These are phyloP conservation scores for Drosophila bunnanda DNA, from an alignment of 2,888 invertebrate species.

Conservation along the genomic window DNA sequence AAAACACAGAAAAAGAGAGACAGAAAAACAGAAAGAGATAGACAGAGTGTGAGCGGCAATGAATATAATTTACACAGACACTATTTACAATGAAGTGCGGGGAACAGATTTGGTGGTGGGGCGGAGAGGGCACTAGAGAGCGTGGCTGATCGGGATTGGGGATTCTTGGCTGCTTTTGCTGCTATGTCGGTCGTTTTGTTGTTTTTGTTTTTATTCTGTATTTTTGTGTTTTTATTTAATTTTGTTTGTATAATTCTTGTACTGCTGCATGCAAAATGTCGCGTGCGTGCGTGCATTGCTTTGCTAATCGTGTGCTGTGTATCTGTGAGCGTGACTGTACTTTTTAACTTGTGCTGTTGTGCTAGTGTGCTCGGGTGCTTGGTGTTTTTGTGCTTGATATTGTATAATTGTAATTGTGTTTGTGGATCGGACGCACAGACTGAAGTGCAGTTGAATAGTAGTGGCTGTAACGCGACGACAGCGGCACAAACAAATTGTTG, in stretches of 20 bases:
- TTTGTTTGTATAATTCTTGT: conserved; percentile 24
- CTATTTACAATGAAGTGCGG: conserved; percentile 73
- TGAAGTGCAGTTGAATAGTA: conserved; percentile 34
- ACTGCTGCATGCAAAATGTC: conserved; percentile 63
- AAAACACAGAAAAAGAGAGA: conserved; percentile 32
- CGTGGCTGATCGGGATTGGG: conserved; percentile 15
- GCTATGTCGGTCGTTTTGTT: conserved; percentile 36
- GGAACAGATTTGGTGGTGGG: conserved; percentile 20
- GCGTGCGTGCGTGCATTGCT: conserved; percentile 34
- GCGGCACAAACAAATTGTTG: conserved; percentile 68
- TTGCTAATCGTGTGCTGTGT: conserved; percentile 20
- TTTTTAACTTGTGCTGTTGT: conserved; percentile 31
- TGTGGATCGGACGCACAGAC: conserved; percentile 43
- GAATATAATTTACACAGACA: conserved; percentile 54
- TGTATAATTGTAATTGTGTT: conserved; percentile 31
- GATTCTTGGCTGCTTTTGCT: conserved; percentile 26
- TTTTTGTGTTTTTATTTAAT: conserved; percentile 20
- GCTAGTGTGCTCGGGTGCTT: conserved; percentile 30
- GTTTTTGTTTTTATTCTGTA: conserved; percentile 14
- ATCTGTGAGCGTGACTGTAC: conserved; percentile 26
- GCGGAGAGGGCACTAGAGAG: conserved; percentile 14
- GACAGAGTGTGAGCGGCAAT: conserved; percentile 55
- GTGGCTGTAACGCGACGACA: conserved; percentile 49
- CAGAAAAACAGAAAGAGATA: conserved; percentile 33
- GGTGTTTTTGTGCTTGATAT: conserved; percentile 24